Evolutionary conservation across 2,888 invertebrate genomes (phyloP).

Genomic region (Amiota mariae): DNA sequence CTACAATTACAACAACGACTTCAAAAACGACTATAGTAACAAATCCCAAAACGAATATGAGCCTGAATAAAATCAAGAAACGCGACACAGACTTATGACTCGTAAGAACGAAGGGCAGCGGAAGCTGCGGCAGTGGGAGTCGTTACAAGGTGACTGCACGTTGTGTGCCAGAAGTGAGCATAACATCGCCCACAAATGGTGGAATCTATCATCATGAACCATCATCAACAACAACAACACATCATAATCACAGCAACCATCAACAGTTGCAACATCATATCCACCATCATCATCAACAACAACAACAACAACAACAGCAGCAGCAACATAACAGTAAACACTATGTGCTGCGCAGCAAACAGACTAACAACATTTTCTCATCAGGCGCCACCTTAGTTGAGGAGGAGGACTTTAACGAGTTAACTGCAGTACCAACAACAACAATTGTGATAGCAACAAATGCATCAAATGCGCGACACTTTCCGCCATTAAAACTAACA

Average conservation of each 20-base stretch:
- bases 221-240: conserved; percentile 36
- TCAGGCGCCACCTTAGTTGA: conserved; percentile 70
- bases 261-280: conserved; percentile 20
- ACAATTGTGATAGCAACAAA: conserved; percentile 48
- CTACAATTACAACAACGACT: conserved; percentile 39
- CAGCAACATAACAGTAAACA: conserved; percentile 51
- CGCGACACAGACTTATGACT: conserved; percentile 74
- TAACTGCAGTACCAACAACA: conserved; percentile 54
- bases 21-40: conserved; percentile 43
- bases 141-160: conserved; percentile 72
- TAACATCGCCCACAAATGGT: conserved; percentile 70
- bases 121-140: conserved; percentile 68
- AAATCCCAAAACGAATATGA: conserved; percentile 59
- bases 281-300: conserved; percentile 41
- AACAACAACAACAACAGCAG: conserved; percentile 47
- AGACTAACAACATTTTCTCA: conserved; percentile 69
- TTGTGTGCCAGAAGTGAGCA: conserved; percentile 73
- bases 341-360: conserved; percentile 45
- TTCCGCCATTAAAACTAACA: conserved; percentile 46
- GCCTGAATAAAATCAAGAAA: conserved; percentile 71
- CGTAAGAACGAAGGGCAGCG: conserved; percentile 67
- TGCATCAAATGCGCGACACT: conserved; percentile 41
- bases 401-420: conserved; percentile 69
- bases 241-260: conserved; percentile 34
- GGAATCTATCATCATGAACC: conserved; percentile 43